Evolutionary conservation across 1,140 invertebrate genomes (phyloP).

Genomic region (Sminthurides bifidus): DNA sequence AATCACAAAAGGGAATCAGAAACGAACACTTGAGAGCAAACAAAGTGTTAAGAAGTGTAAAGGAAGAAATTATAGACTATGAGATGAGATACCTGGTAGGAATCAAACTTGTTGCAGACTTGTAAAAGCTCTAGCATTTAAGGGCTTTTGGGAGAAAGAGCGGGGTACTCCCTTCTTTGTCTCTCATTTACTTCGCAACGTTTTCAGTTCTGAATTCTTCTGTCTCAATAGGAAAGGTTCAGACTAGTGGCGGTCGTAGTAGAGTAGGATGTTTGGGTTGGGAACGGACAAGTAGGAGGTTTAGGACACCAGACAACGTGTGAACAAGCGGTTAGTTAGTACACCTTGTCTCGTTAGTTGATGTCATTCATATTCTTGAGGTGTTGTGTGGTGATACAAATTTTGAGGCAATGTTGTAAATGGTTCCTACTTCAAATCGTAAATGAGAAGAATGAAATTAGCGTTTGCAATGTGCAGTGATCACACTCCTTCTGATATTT

Average conservation of each 20-base stretch:
- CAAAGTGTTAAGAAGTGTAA: neutral
- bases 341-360: too few species aligned
- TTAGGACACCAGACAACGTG: too few species aligned
- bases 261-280: neutral
- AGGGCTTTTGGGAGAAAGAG: neutral
- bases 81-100: slow-evolving; percentile 27
- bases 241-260: neutral
- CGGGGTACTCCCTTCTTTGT: too few species aligned
- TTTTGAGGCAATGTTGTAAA: too few species aligned
- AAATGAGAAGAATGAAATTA: too few species aligned
- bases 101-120: neutral
- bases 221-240: neutral
- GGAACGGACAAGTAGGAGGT: too few species aligned
- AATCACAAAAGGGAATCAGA: neutral
- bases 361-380: too few species aligned
- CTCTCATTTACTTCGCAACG: neutral
- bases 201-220: neutral
- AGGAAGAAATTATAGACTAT: slow-evolving; percentile 8
- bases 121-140: neutral
- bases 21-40: neutral
- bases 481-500: too few species aligned
- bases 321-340: too few species aligned
- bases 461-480: too few species aligned
- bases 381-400: too few species aligned
- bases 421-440: too few species aligned